Evolutionary conservation across 1,140 invertebrate genomes (phyloP).

Genomic region (Drosophila gunungcola): DNA sequence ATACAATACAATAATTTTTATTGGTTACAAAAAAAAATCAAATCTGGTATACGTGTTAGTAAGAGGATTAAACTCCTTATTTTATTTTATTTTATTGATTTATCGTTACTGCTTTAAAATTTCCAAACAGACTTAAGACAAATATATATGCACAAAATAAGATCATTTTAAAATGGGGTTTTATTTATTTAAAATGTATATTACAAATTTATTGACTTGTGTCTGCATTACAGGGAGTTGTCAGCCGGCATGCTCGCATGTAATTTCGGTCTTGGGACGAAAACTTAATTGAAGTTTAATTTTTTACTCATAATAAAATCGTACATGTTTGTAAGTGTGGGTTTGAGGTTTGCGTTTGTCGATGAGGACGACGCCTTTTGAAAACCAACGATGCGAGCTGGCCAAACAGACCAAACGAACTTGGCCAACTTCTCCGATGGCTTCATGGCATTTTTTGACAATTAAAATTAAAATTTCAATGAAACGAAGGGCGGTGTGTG

Average conservation of each 20-base stretch:
- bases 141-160: no score
- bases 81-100: no score
- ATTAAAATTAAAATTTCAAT: slow-evolving; percentile 81
- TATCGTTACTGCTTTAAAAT: no score
- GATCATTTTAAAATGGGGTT: no score
- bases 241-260: slow-evolving; percentile 7
- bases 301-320: slow-evolving; percentile 30
- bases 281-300: slow-evolving; percentile 68
- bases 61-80: no score
- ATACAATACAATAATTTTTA: no score
- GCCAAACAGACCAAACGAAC: slow-evolving; percentile 38
- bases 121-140: no score
- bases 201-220: no score
- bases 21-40: no score
- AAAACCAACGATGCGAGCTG: slow-evolving; percentile 50
- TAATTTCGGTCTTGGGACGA: slow-evolving; percentile 16
- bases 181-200: no score
- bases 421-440: slow-evolving; percentile 62
- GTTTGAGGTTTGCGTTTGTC: slow-evolving; percentile 17
- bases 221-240: slow-evolving; percentile 25
- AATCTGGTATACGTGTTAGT: no score
- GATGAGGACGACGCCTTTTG: slow-evolving; percentile 28
- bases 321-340: slow-evolving; percentile 9
- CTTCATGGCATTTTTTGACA: slow-evolving; percentile 75
- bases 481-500: slow-evolving; percentile 49